phyloP scores from a whole-genome alignment of 2,113 vertebrate species.

The Trogon surrucura region DNA sequence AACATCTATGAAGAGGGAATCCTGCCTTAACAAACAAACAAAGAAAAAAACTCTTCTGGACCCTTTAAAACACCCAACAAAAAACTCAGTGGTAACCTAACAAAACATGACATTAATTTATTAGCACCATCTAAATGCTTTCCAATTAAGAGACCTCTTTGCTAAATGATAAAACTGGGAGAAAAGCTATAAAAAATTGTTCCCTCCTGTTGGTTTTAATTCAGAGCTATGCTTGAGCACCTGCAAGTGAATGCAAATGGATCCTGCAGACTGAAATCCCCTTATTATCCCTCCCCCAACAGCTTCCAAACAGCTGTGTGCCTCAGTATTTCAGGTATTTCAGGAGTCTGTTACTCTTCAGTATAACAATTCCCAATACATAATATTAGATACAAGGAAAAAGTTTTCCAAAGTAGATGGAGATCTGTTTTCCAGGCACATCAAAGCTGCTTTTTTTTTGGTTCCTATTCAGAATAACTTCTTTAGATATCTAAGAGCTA shows the following conservation, averaged over 20 bases:
- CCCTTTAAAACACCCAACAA: neutral
- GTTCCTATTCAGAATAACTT: neutral
- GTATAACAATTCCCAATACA: neutral
- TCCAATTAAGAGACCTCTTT: neutral
- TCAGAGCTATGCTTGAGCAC: neutral
- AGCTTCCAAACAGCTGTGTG: neutral
- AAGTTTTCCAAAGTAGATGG: neutral
- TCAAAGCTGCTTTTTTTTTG: neutral
- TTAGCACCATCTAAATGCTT: neutral
- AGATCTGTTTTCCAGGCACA: neutral
- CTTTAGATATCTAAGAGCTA: neutral
- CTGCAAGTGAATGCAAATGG: neutral
- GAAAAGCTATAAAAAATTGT: neutral
- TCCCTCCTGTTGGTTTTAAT: neutral
- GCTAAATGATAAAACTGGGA: neutral
- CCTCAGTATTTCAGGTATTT: neutral
- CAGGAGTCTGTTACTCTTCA: neutral
- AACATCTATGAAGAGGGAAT: neutral
- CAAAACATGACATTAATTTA: neutral
- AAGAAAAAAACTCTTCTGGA: no score
- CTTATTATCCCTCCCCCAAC: neutral
- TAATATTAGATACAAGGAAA: neutral
- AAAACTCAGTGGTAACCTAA: neutral
- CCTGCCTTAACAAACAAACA: neutral
- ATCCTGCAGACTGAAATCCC: neutral